phyloP scores from a whole-genome alignment of 1,140 invertebrate genomes.

The Drosophila mauritiana region DNA sequence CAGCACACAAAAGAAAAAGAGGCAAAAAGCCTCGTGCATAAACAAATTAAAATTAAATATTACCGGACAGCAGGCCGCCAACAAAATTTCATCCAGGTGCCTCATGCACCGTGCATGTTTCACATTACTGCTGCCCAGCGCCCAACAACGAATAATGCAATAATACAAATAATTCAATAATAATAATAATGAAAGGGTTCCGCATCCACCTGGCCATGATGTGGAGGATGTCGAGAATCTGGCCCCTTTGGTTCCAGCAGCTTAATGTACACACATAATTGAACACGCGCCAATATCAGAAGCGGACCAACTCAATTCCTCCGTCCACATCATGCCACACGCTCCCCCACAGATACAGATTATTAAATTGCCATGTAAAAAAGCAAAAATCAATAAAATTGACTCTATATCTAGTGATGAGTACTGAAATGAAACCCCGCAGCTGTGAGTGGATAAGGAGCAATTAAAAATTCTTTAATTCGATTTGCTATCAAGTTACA shows the following conservation, averaged over 20 bases:
- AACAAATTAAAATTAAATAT: slow-evolving; percentile 82
- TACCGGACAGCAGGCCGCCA: slow-evolving; percentile 54
- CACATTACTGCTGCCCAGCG: slow-evolving; percentile 29
- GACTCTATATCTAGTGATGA: slow-evolving; percentile 47
- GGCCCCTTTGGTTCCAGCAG: slow-evolving; percentile 30
- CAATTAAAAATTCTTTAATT: slow-evolving; percentile 39
- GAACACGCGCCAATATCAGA: slow-evolving; percentile 45
- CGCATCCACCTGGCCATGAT: slow-evolving; percentile 1
- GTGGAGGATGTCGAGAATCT: not conserved
- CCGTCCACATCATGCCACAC: slow-evolving; percentile 3
- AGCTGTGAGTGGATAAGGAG: slow-evolving; percentile 24
- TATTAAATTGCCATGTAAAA: slow-evolving; percentile 73
- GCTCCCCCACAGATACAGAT: slow-evolving; percentile 27
- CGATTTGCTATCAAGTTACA: slow-evolving; percentile 37
- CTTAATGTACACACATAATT: slow-evolving; percentile 78
- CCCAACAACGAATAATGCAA: slow-evolving; percentile 71
- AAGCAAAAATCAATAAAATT: slow-evolving; percentile 78
- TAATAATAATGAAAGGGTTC: slow-evolving; percentile 70
- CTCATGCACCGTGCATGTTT: slow-evolving; percentile 23
- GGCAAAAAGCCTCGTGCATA: slow-evolving; percentile 50
- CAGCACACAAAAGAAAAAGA: slow-evolving; percentile 32
- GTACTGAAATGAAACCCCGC: slow-evolving; percentile 12
- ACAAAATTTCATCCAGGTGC: slow-evolving; percentile 63
- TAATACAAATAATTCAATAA: slow-evolving; percentile 82
- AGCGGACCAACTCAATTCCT: slow-evolving; percentile 23